These are phyloP conservation scores for Chloropsis hardwickii DNA, from an alignment of 2,113 vertebrate genomes.

Conservation along the genomic window DNA sequence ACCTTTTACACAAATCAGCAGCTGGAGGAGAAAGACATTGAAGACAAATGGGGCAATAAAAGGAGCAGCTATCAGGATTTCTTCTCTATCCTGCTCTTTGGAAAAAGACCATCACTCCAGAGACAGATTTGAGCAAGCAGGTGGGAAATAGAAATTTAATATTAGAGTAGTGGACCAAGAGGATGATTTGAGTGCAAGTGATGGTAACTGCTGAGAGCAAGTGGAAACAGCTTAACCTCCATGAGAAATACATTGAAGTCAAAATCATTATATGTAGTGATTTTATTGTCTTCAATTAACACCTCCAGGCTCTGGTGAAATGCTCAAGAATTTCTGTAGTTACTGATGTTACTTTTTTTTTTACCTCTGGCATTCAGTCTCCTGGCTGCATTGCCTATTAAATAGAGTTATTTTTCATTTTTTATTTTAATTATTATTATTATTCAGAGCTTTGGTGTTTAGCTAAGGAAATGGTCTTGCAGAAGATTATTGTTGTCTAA, in stretches of 20 bases:
- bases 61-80: background rate
- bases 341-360: background rate
- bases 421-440: background rate
- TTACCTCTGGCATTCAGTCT: background rate
- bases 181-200: background rate
- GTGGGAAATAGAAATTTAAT: background rate
- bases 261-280: background rate
- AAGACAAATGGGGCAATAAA: background rate
- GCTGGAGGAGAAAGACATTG: background rate
- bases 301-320: background rate
- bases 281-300: constrained; percentile 25
- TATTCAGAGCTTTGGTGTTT: background rate
- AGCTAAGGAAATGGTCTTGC: background rate
- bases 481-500: background rate
- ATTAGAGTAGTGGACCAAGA: background rate
- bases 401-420: background rate
- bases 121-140: background rate
- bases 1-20: background rate
- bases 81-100: background rate
- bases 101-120: background rate
- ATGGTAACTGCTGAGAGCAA: background rate
- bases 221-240: background rate
- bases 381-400: background rate
- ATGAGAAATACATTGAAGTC: background rate
- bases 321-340: background rate